Percentiles rank a stretch among this genome's conserved stretches.
These are phyloP conservation scores for Agrilus cyanescens DNA, from an alignment of 2,888 invertebrate genomes.

Conservation along the genomic window DNA sequence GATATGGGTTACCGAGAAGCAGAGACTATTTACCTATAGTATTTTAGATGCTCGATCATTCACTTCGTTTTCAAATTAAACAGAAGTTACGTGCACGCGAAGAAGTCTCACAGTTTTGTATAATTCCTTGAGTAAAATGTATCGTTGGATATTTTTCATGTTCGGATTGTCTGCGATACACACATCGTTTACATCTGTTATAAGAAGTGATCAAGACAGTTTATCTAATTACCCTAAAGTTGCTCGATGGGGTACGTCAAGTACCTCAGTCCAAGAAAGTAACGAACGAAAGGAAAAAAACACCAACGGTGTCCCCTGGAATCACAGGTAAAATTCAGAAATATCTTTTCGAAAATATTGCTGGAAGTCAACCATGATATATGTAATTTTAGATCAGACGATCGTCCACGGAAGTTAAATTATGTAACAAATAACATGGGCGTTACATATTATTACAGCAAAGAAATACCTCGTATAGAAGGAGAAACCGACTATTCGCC, in stretches of 20 bases:
- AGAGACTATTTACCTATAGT: too few species aligned
- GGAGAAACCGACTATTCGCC: too few species aligned
- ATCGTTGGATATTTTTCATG: neutral
- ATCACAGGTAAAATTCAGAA: constrained; percentile 26
- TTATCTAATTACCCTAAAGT: constrained; percentile 31
- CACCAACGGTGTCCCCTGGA: constrained; percentile 26
- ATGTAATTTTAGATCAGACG: constrained; percentile 23
- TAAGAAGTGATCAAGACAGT: too few species aligned
- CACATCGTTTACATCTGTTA: too few species aligned
- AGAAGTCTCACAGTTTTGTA: neutral
- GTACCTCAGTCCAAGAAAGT: constrained; percentile 10
- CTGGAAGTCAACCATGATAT: constrained; percentile 16
- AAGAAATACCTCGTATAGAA: too few species aligned
- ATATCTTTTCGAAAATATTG: constrained; percentile 12
- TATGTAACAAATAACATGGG: too few species aligned
- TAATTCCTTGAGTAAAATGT: neutral
- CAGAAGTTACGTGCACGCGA: neutral
- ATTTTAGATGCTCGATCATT: too few species aligned
- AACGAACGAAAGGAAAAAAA: constrained; percentile 21
- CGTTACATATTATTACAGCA: too few species aligned
- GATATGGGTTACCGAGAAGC: constrained; percentile 18
- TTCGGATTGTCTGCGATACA: too few species aligned
- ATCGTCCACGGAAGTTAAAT: constrained; percentile 1
- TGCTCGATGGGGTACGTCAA: constrained; percentile 25
- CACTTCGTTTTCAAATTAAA: too few species aligned